Percentiles rank a stretch among this genome's conserved stretches.
Evolutionary conservation across 1,140 invertebrate genomes (phyloP).

Genomic region (Atta colombica): DNA sequence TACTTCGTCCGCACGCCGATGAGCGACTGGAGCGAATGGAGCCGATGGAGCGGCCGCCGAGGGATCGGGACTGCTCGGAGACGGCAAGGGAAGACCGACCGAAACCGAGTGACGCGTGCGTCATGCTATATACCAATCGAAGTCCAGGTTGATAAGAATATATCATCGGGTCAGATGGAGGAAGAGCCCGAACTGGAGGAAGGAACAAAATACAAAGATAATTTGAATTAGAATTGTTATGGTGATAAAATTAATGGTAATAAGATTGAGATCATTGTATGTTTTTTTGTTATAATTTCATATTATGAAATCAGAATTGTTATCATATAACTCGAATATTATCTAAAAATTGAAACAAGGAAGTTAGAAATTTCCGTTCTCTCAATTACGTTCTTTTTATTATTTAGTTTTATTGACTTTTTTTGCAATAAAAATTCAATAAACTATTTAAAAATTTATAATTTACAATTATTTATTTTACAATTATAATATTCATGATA

Average conservation of each 20-base stretch:
- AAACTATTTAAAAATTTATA: neutral
- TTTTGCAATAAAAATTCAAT: neutral
- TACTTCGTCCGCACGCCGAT: neutral
- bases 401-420: neutral
- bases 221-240: constrained; percentile 2
- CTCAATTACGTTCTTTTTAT: neutral
- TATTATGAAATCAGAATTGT: neutral
- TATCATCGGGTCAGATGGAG: neutral
- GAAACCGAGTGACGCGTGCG: constrained; percentile 41
- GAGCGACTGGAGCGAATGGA: constrained; percentile 48
- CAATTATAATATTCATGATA: neutral
- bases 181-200: constrained; percentile 13
- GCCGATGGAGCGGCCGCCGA: constrained; percentile 52
- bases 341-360: neutral
- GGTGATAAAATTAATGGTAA: neutral
- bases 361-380: neutral
- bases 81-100: neutral
- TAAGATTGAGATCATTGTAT: neutral
- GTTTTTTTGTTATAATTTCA: neutral
- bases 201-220: neutral
- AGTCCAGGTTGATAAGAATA: constrained; percentile 59
- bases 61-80: neutral
- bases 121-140: constrained; percentile 34
- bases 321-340: neutral
- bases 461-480: neutral